Evolutionary conservation across 2,113 vertebrate genomes (phyloP).

Genomic region (Plotosus lineatus): DNA sequence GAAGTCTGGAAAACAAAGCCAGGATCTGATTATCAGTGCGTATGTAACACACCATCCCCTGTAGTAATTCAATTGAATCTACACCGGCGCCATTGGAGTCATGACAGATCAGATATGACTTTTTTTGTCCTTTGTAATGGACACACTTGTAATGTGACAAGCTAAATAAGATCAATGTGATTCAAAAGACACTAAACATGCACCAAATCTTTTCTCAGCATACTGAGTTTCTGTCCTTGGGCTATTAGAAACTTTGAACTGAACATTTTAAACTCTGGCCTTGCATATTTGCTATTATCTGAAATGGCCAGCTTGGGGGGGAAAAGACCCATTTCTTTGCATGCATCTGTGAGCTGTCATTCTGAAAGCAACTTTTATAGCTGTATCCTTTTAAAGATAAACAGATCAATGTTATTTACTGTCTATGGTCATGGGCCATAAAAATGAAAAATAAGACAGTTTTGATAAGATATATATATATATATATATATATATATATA

Average conservation of each 20-base stretch:
- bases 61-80: constrained; percentile 10
- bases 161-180: background rate
- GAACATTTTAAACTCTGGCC: background rate
- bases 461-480: no score
- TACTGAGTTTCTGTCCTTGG: background rate
- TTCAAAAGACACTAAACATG: constrained; percentile 3
- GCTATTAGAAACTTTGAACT: background rate
- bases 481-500: no score
- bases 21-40: background rate
- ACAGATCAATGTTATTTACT: no score
- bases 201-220: background rate
- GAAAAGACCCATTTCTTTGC: background rate
- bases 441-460: no score
- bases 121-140: constrained; percentile 8
- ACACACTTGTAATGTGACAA: background rate
- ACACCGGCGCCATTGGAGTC: background rate
- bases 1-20: constrained; percentile 22
- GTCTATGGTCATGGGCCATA: no score
- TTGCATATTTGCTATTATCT: background rate
- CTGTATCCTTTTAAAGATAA: background rate
- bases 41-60: constrained; percentile 19
- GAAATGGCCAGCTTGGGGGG: background rate
- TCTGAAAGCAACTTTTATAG: background rate
- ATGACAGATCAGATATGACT: constrained; percentile 2
- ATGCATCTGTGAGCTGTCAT: background rate